Evolutionary conservation across 2,113 vertebrate species (phyloP), one percentile per base, ranked within the genome.

Genomic region (Abramis brama): DNA sequence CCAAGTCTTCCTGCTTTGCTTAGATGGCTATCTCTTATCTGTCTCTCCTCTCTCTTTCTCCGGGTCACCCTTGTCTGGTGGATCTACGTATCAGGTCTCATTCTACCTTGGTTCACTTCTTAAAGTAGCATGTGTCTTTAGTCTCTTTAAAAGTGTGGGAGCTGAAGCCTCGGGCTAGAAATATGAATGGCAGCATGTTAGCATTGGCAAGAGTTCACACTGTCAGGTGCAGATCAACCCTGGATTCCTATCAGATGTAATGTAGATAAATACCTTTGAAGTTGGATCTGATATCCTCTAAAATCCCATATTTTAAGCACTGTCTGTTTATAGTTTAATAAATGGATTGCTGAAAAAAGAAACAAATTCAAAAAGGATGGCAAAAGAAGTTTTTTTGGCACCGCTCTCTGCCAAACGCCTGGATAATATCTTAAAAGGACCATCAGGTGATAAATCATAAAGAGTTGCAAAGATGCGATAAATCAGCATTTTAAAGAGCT

Each of bases 391-490:
- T 78, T 85, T 87, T 60, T 87, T 90, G 88, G 89, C 73, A 64
- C 36, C 9, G 13, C 27, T 52, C 30, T n/a, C 73, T 85, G 86
- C 88, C 87, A 90, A 84, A 70, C 73, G 50, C 55, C 86, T 90
- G 84, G 81, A 89, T 88, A 91, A 88, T 86, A 91, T 90, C 85
- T 91, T 91, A 88, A 90, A 91, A 90, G 89, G 85, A 68, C 81
- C 64, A 85, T 88, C 55, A 80, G 84, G 84, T 79, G 73, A 89
- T 91, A 87, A 89, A 91, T 91, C 90, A 91, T 59, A 84, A 50
- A 62, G 84, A 25, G 85, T 85, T 79, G 86, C 86, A 60, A 77
- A 84, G 60, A 68, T 87, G 87, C 45, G 33, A 83, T 91, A 90
- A 91, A 90, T 91, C 90, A 86, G 75, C 47, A 78, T 83, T 85